Base-by-base conservation (phyloP, 2,888 invertebrate species). In the Drosophila pullipes region DNA sequence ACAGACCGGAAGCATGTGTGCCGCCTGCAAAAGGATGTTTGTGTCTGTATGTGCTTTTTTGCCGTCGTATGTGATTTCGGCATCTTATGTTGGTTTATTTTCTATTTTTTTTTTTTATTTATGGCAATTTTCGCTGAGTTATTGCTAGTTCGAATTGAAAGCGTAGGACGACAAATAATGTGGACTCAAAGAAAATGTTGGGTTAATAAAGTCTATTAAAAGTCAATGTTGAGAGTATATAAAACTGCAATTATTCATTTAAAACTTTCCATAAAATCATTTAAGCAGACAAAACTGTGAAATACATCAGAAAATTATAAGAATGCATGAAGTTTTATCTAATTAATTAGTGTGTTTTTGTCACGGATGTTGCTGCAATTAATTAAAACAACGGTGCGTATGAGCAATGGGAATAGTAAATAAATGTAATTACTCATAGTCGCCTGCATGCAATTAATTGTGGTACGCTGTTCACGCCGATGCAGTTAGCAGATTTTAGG, bases 391-490 rank as follows among this genome's bases (percentile, higher is more conserved):
- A 16, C 44, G 49, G 67, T 64, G 68, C 79, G 72, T 73, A 61
- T 69, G 69, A 59, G 50, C 73, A 75, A 88, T 76, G 69, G 41
- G 68, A 52, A 60, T 44, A 62, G 55, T 31, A 70, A 66, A 79
- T 78, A 82, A 72, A 59, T 72, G 61, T 58, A 61, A 85, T 88
- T 88, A 80, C 75, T 85, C 85, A 88, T 83, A 81, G 49, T 57
- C 47, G 72, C 35, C 58, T 63, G 73, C 70, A 62, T 74, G 76
- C 80, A 82, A 84, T 89, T 85, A 85, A 89, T 86, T 85, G 87
- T 68, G 71, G 75, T 74, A 71, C 80, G 65, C 68, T 66, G 37
- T 67, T 65, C 54, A 25, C 37, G 69, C 67, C 60, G 59, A 55
- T 72, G 69, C 80, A 79, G 75, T 72, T 81, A 81, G 69, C 83